Evolutionary conservation across 2,113 vertebrate species (phyloP).

Genomic region (Cichladusa arquata): DNA sequence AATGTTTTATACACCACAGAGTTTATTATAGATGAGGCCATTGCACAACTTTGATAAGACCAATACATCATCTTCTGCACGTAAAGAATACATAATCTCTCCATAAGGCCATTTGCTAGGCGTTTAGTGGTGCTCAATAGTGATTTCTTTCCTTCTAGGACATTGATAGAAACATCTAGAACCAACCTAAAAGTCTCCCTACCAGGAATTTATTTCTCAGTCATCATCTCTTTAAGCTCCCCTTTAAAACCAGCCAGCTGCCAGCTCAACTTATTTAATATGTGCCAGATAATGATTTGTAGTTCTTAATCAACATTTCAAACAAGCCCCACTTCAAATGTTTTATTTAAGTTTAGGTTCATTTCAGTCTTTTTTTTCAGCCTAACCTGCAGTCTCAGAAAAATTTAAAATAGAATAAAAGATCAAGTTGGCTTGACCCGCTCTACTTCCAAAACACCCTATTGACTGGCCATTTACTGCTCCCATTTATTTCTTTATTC

Average conservation of each 20-base stretch:
- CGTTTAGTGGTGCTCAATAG: not conserved
- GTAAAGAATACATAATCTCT: not conserved
- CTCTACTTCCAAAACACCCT: not conserved
- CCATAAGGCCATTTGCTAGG: not conserved
- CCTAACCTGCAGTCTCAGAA: not conserved
- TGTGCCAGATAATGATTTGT: not conserved
- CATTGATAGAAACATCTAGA: not conserved
- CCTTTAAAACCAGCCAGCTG: not conserved
- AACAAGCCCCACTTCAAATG: not conserved
- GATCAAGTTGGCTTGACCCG: not conserved
- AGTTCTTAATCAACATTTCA: not conserved
- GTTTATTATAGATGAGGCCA: not conserved
- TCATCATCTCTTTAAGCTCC: not conserved
- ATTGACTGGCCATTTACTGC: not conserved
- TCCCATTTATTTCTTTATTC: conserved; percentile 36
- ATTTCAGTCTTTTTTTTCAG: not conserved
- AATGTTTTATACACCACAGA: not conserved
- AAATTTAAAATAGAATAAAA: not conserved
- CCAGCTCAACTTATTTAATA: not conserved
- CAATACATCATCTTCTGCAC: not conserved
- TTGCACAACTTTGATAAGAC: not conserved
- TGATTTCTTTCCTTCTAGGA: not conserved
- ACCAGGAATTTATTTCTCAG: not conserved
- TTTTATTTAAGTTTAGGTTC: not conserved
- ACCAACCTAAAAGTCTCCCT: not conserved